phyloP scores from a whole-genome alignment of 2,797 vertebrate genomes.

The Telmatherina bonti region DNA sequence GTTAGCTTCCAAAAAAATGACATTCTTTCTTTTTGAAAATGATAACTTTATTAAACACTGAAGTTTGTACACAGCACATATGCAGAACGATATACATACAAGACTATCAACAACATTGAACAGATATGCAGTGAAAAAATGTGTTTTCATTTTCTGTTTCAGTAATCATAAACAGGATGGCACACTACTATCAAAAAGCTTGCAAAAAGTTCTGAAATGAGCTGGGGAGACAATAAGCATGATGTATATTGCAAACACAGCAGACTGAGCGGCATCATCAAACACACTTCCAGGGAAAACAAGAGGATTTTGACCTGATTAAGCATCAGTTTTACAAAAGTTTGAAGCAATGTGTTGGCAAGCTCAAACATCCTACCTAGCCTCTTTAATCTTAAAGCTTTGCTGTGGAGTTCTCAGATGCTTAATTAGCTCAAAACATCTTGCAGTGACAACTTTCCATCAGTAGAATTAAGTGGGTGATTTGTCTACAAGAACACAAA shows the following conservation, averaged over 20 bases:
- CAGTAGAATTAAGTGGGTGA: constrained; percentile 39
- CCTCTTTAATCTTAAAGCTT: constrained; percentile 29
- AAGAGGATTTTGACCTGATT: constrained; percentile 57
- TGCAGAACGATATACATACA: constrained; percentile 64
- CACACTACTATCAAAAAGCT: constrained; percentile 65
- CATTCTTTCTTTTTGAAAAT: constrained; percentile 60
- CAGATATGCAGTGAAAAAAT: constrained; percentile 41
- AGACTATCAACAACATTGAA: constrained; percentile 54
- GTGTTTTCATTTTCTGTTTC: constrained; percentile 26
- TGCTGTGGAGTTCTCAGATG: constrained; percentile 23
- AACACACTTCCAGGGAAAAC: constrained; percentile 53
- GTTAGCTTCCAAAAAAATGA: neutral
- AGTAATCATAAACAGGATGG: constrained; percentile 47
- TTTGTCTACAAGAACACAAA: constrained; percentile 58
- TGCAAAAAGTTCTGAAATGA: constrained; percentile 50
- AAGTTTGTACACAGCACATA: constrained; percentile 56
- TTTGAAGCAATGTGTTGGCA: constrained; percentile 15
- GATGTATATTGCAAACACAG: constrained; percentile 55
- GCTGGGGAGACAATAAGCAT: constrained; percentile 69
- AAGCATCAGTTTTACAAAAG: constrained; percentile 45
- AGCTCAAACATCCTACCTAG: constrained; percentile 38
- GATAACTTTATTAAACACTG: constrained; percentile 70
- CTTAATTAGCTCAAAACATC: constrained; percentile 60
- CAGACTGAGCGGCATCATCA: constrained; percentile 53
- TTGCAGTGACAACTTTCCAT: constrained; percentile 41